Percentiles rank a stretch among this genome's conserved stretches.
Evolutionary conservation across 2,888 invertebrate genomes (phyloP).

Genomic region (Scaptomyza tumidula): DNA sequence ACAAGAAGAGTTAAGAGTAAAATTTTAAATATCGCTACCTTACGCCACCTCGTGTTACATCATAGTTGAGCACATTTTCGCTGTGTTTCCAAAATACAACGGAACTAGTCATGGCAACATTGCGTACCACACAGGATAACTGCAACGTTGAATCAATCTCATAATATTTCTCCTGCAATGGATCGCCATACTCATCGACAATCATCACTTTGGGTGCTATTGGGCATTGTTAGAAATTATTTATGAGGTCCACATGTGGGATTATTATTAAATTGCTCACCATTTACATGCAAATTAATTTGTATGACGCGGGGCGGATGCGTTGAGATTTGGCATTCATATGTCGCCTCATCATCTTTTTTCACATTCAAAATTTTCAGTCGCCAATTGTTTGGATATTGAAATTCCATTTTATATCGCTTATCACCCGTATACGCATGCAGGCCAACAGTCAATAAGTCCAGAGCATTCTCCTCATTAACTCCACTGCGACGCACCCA

Average conservation of each 20-base stretch:
- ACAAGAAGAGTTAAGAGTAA: neutral
- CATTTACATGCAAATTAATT: constrained; percentile 85
- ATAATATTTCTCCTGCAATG: constrained; percentile 86
- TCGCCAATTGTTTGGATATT: constrained; percentile 87
- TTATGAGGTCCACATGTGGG: neutral
- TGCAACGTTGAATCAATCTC: constrained; percentile 86
- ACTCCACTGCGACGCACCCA: constrained; percentile 88
- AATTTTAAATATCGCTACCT: constrained; percentile 80
- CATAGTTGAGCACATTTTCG: constrained; percentile 85
- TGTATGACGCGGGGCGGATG: constrained; percentile 86
- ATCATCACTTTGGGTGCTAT: constrained; percentile 86
- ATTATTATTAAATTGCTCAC: constrained; percentile 67
- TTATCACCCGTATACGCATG: constrained; percentile 89
- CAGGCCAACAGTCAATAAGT: constrained; percentile 88
- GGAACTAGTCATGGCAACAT: constrained; percentile 85
- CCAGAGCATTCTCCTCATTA: constrained; percentile 87
- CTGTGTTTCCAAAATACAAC: constrained; percentile 86
- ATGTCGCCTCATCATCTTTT: constrained; percentile 86
- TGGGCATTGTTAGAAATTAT: neutral
- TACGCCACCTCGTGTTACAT: constrained; percentile 86
- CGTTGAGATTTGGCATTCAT: constrained; percentile 86
- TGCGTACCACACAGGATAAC: constrained; percentile 86
- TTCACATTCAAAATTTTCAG: constrained; percentile 85
- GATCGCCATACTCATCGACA: constrained; percentile 86
- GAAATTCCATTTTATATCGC: constrained; percentile 86